These are phyloP conservation scores for Sabatieria punctata DNA, from an alignment of 2,888 invertebrate species.

Conservation along the genomic window DNA sequence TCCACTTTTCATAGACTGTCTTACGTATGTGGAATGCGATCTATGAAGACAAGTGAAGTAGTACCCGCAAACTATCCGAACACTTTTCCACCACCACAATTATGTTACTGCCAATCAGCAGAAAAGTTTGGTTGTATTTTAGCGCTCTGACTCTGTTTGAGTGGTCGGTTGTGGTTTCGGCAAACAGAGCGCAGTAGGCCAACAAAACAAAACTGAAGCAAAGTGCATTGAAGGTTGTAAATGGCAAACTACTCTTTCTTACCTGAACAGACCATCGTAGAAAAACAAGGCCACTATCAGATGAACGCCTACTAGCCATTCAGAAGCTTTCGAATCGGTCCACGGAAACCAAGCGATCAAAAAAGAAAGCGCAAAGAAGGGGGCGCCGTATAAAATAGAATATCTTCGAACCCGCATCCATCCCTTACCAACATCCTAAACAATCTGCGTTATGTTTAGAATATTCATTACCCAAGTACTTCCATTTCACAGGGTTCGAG, in stretches of 20 bases:
- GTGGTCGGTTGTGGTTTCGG: conserved; percentile 29
- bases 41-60: too few species aligned
- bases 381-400: conserved; percentile 33
- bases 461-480: too few species aligned
- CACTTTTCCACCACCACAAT: conserved; percentile 18
- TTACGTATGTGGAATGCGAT: too few species aligned
- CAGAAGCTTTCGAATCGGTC: conserved; percentile 18
- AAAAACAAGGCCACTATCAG: conserved; percentile 32
- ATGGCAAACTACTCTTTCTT: too few species aligned
- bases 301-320: conserved; percentile 31
- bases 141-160: conserved; percentile 21
- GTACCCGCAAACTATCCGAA: conserved; percentile 27
- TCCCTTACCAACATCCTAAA: conserved; percentile 24
- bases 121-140: conserved; percentile 19
- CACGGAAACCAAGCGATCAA: conserved; percentile 34
- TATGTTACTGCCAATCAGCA: neutral
- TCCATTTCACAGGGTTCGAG: too few species aligned
- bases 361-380: conserved; percentile 32
- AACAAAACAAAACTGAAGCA: conserved; percentile 23
- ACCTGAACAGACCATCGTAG: conserved; percentile 34
- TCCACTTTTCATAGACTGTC: too few species aligned
- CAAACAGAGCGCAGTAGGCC: conserved; percentile 32
- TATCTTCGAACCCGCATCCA: conserved; percentile 27
- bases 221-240: too few species aligned
- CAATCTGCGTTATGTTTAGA: too few species aligned